A percentile compares a stretch with the other conserved stretches of the same genome.
Evolutionary conservation across 2,797 vertebrate species (phyloP).

Genomic region (Hybognathus amarus): DNA sequence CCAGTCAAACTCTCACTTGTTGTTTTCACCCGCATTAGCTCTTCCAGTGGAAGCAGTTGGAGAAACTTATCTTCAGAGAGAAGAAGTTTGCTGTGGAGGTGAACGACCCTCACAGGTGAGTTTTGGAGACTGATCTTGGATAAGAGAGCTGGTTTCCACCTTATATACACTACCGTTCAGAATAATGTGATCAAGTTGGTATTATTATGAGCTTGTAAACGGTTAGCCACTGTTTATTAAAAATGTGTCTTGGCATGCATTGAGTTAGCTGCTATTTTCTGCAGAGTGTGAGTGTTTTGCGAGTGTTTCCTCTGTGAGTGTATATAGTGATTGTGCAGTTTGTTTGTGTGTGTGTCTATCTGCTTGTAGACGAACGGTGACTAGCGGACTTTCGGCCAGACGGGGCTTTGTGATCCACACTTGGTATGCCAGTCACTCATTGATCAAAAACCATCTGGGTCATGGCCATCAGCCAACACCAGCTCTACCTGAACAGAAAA

Average conservation of each 20-base stretch:
- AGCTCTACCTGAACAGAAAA: conserved; percentile 99
- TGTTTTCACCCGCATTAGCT: conserved; percentile 39
- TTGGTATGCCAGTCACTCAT: conserved; percentile 94
- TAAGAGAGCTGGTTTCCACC: not conserved
- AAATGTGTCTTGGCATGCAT: not conserved
- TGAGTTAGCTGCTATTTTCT: not conserved
- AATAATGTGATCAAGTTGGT: not conserved
- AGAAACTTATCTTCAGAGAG: conserved; percentile 97
- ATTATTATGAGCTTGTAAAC: not conserved
- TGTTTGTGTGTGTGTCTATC: conserved; percentile 8
- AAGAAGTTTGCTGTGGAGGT: conserved; percentile 99
- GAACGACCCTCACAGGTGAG: conserved; percentile 95
- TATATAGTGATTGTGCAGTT: not conserved
- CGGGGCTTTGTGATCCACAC: conserved; percentile 97
- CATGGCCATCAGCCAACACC: conserved; percentile 99
- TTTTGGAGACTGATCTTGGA: too few species aligned
- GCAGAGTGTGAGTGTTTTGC: not conserved
- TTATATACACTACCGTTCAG: not conserved
- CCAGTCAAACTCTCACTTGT: not conserved
- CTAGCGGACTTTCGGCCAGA: conserved; percentile 97
- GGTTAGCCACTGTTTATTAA: not conserved
- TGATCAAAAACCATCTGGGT: conserved; percentile 99
- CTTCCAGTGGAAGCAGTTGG: conserved; percentile 97
- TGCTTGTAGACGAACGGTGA: conserved; percentile 88
- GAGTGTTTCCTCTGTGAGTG: not conserved